Conservation (phyloP, 2,888 invertebrate species). For the Microplitis deprimator region DNA sequence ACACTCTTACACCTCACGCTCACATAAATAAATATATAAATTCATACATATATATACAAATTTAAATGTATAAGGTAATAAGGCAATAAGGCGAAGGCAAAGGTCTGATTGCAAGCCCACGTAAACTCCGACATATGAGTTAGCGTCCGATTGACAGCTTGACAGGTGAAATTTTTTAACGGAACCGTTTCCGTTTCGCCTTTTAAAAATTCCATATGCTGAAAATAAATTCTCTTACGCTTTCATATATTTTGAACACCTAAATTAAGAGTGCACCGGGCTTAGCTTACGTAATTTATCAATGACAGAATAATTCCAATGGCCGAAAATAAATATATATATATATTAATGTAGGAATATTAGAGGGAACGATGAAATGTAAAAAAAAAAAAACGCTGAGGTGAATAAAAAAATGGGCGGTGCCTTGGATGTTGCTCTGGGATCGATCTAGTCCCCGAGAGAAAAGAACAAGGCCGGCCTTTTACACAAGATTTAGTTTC, state of each 20-base stretch:
- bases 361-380: conserved; percentile 20
- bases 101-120: conserved; percentile 19
- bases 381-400: conserved; percentile 30
- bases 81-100: neutral
- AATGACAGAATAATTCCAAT: conserved; percentile 3
- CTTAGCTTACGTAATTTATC: conserved; percentile 2
- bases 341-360: conserved; percentile 27
- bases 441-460: conserved; percentile 25
- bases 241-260: no score
- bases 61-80: neutral
- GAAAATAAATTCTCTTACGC: no score
- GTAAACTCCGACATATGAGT: conserved; percentile 63
- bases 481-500: conserved; percentile 19
- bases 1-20: neutral
- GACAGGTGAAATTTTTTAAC: conserved; percentile 65
- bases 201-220: neutral
- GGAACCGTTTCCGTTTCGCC: conserved; percentile 53
- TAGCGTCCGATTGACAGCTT: conserved; percentile 63
- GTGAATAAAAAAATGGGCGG: conserved; percentile 68
- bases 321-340: conserved; percentile 9
- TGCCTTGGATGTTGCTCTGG: conserved; percentile 61
- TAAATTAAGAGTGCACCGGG: no score
- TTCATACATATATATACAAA: neutral
- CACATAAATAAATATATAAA: neutral
- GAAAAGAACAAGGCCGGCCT: conserved; percentile 26